A percentile compares a stretch with the other conserved stretches of the same genome.
Conservation (phyloP, 2,113 vertebrate species). For the Fregetta grallaria region DNA sequence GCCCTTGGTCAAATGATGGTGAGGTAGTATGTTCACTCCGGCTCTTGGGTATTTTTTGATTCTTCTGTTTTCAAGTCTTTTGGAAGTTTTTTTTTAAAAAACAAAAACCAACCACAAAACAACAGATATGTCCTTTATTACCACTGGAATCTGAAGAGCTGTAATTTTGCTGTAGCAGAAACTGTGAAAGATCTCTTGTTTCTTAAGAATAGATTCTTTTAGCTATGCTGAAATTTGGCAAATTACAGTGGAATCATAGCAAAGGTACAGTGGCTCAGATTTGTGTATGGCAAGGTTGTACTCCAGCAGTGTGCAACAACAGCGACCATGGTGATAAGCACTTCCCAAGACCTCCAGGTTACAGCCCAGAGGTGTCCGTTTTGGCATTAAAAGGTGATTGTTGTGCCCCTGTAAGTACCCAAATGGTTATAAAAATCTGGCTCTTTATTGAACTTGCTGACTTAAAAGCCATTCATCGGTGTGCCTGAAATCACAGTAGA, state of each 20-base stretch:
- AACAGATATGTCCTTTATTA: not conserved
- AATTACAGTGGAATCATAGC: not conserved
- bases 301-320: not conserved
- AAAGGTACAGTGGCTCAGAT: rapidly evolving
- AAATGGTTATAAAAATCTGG: not conserved
- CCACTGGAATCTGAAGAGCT: not conserved
- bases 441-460: not conserved
- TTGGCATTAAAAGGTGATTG: not conserved
- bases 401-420: not conserved
- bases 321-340: rapidly evolving
- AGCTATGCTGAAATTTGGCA: not conserved
- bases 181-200: not conserved
- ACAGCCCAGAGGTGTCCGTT: not conserved
- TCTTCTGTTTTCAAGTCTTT: not conserved
- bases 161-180: not conserved
- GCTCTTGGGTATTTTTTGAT: not conserved
- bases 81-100: not conserved
- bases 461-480: not conserved
- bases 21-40: not conserved
- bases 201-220: not conserved
- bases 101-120: not conserved
- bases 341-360: not conserved
- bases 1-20: not conserved
- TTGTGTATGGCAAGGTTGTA: not conserved
- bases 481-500: not conserved